Conservation (phyloP, 1,140 invertebrate species). For the Diuraphis noxia region DNA sequence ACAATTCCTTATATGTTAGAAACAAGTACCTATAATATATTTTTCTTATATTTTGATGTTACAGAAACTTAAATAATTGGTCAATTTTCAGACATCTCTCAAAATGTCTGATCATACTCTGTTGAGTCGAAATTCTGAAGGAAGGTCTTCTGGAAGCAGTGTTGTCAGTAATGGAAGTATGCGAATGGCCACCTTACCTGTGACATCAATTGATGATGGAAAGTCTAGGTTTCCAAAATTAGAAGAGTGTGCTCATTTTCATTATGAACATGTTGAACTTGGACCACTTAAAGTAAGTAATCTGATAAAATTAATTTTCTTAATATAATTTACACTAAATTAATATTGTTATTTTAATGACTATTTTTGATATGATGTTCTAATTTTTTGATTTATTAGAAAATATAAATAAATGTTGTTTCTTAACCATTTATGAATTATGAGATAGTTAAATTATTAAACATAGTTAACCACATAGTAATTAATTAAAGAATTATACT, state of each 20-base stretch:
- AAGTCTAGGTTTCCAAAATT: conserved; percentile 80
- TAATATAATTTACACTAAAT: neutral
- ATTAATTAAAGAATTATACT: no score
- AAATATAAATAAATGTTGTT: neutral
- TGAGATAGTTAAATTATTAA: neutral
- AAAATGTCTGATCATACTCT: conserved; percentile 41
- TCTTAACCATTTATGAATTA: neutral
- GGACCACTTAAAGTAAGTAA: conserved; percentile 70
- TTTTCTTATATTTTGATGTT: conserved; percentile 29
- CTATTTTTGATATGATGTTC: neutral
- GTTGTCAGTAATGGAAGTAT: conserved; percentile 55
- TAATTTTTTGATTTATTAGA: neutral
- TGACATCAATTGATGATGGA: conserved; percentile 56
- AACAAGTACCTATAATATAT: neutral
- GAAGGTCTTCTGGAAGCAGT: conserved; percentile 45
- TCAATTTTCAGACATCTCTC: conserved; percentile 40
- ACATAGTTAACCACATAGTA: neutral
- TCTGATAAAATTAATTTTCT: neutral
- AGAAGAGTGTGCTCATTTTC: conserved; percentile 97
- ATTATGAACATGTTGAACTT: conserved; percentile 91
- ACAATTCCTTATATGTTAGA: neutral
- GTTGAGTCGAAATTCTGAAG: conserved; percentile 38
- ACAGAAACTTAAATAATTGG: conserved; percentile 42
- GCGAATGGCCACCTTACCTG: conserved; percentile 55
- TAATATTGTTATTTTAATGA: neutral